Conservation (phyloP, 2,113 vertebrate species). For the Shinisaurus crocodilurus region DNA sequence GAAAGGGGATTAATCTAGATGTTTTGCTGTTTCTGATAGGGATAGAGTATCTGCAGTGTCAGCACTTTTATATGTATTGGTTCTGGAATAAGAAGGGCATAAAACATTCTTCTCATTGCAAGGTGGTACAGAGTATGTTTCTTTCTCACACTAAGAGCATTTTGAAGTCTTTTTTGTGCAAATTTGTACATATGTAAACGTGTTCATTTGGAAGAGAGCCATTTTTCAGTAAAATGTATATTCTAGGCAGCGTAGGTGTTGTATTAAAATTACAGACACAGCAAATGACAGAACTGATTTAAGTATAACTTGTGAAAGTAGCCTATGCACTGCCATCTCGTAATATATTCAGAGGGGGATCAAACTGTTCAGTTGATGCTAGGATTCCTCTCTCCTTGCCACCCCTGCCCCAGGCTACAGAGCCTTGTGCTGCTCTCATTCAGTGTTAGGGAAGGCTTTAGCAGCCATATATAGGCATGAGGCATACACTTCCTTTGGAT, state of each 20-base stretch:
- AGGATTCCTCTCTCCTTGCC: background rate
- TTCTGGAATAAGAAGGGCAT: background rate
- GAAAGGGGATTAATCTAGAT: background rate
- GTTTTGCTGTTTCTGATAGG: background rate
- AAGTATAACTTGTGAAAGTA: background rate
- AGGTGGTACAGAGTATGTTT: background rate
- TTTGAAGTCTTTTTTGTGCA: too few species aligned
- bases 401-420: background rate
- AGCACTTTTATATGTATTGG: conserved; percentile 4
- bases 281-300: background rate
- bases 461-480: background rate
- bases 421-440: background rate
- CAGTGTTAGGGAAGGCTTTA: background rate
- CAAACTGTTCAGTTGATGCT: background rate
- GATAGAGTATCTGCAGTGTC: background rate
- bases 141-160: background rate
- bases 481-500: background rate
- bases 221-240: background rate
- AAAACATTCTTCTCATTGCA: background rate
- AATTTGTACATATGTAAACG: background rate
- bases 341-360: background rate
- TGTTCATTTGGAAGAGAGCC: background rate
- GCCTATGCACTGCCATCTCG: background rate
- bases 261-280: background rate
- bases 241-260: background rate